Evolutionary conservation across 2,113 vertebrate genomes (phyloP), one percentile per base, ranked within the genome.

Genomic region (Muntiacus muntjak): DNA sequence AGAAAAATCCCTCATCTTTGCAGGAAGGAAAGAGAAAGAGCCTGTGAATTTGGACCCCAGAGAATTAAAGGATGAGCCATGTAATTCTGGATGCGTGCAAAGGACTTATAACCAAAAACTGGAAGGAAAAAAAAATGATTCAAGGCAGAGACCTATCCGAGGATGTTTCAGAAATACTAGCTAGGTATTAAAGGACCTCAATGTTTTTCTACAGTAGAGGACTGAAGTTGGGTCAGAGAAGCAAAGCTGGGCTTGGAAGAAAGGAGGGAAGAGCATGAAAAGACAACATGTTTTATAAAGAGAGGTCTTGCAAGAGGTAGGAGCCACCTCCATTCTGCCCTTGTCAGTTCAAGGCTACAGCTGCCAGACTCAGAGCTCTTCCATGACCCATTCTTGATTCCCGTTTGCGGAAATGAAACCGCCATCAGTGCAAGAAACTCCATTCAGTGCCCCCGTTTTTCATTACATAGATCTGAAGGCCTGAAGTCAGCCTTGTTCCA

Each of bases 101-200:
- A 74, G 1, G 11, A 95, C n/a, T 93, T 94, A 54, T 67, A 67
- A 74, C n/a, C 9, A 85, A 96, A 95, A 91, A 36, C 81, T 64
- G 4, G 36, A 57, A 79, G 4, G 52, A 55, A 45, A 57, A 40
- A 50, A 78, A 83, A 81, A 82, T 62, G 84, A 30, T 10, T 45
- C 40, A 89, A 81, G 3, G 12, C 23, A 94, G 52, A 81, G 47
- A 78, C 23, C 17, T 33, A 15, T 28, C 15, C 3, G 64, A 25
- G 45, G 33, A 96, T 94, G 8, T 82, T 97, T 94, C 47, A 92
- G 54, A 95, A 91, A 67, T 79, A 21, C 45, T 60, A 87, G 23
- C 40, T 33, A 94, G 52, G 88, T 55, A 6, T 92, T 76, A 50
- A 92, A 95, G 33, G 15, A 83, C 17, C 23, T 82, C 23, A 50